Percentiles rank a stretch among this genome's conserved stretches.
Evolutionary conservation across 2,888 invertebrate genomes (phyloP).

Genomic region (Volucella inflata): DNA sequence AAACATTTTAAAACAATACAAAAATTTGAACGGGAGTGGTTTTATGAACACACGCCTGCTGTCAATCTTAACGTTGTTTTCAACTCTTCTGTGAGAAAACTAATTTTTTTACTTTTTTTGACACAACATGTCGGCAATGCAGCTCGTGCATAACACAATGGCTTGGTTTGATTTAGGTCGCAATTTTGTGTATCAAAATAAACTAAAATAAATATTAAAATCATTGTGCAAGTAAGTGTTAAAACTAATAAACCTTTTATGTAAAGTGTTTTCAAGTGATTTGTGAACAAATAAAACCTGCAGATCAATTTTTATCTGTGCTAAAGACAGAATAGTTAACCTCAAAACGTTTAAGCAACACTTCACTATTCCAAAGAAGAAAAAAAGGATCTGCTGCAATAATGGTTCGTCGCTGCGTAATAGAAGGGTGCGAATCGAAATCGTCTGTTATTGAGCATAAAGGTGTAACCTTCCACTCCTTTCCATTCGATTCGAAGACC

Average conservation of each 20-base stretch:
- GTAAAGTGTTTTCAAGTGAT: background rate
- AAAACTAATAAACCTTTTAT: background rate
- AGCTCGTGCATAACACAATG: constrained; percentile 22
- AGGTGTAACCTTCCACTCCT: constrained; percentile 91
- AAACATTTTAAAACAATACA: no score
- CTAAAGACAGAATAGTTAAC: background rate
- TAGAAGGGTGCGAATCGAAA: constrained; percentile 81
- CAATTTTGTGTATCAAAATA: constrained; percentile 33
- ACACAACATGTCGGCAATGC: constrained; percentile 43
- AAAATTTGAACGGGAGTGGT: no score
- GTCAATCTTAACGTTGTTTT: background rate
- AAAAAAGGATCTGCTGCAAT: background rate
- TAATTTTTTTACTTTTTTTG: background rate
- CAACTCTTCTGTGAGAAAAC: background rate
- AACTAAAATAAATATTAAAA: background rate
- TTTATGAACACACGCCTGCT: background rate
- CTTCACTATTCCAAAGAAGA: background rate
- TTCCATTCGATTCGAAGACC: constrained; percentile 87
- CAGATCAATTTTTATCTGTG: background rate
- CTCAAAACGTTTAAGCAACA: constrained; percentile 47
- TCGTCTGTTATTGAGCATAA: constrained; percentile 83
- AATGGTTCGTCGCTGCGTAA: constrained; percentile 83
- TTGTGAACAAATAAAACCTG: background rate
- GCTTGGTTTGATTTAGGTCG: constrained; percentile 29
- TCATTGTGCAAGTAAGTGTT: background rate